phyloP scores from a whole-genome alignment of 1,140 invertebrate genomes.

The Pseudoatta argentina region DNA sequence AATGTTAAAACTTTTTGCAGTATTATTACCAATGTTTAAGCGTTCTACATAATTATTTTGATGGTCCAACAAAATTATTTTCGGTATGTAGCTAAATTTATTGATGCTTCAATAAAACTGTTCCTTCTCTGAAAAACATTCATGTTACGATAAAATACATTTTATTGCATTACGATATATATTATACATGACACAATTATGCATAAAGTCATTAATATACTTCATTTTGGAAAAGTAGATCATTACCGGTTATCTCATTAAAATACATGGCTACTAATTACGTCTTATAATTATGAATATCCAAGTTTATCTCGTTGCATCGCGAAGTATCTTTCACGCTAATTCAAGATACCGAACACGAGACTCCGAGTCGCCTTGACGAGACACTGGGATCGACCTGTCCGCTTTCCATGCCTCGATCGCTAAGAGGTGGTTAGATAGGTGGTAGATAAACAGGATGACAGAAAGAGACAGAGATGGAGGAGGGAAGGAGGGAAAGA shows the following conservation, averaged over 20 bases:
- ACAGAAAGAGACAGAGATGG: neutral
- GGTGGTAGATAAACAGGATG: slow-evolving; percentile 32
- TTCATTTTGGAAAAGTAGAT: neutral
- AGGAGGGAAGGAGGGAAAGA: neutral
- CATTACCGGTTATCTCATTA: slow-evolving; percentile 5
- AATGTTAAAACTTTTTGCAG: no score
- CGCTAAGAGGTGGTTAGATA: slow-evolving; percentile 54
- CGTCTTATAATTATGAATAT: neutral
- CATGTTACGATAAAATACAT: neutral
- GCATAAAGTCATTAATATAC: neutral
- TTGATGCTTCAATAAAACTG: no score
- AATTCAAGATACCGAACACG: neutral
- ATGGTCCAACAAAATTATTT: no score
- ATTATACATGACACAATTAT: neutral
- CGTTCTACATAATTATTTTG: no score
- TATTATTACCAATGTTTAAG: no score
- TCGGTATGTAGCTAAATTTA: no score
- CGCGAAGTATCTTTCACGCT: neutral
- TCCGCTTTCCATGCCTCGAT: slow-evolving; percentile 67
- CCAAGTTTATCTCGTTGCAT: slow-evolving; percentile 34
- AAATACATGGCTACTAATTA: neutral
- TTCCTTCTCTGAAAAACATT: no score
- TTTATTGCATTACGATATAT: neutral
- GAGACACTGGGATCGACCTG: slow-evolving; percentile 19
- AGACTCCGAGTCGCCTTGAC: slow-evolving; percentile 37